A percentile compares a stretch with the other conserved stretches of the same genome.
Conservation (phyloP, 2,888 invertebrate genomes). For the Hecatera dysodea region DNA sequence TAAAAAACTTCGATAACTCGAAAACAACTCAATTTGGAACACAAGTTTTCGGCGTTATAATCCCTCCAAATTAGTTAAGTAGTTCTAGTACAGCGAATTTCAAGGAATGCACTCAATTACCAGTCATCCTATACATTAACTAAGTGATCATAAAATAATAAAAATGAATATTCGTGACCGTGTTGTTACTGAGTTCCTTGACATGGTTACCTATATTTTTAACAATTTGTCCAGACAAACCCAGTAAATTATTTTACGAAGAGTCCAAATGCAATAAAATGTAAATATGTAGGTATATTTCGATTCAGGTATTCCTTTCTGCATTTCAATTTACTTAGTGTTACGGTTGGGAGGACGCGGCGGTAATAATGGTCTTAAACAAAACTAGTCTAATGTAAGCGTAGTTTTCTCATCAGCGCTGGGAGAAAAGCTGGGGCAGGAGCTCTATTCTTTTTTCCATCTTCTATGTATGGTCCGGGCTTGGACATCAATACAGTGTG, state of each 20-base stretch:
- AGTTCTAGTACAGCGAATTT: too few species aligned
- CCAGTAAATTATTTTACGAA: background rate
- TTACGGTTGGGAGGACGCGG: background rate
- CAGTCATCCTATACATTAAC: background rate
- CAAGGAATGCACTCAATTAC: background rate
- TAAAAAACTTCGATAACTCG: too few species aligned
- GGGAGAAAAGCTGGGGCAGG: conserved; percentile 85
- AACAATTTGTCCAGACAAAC: background rate
- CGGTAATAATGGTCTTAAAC: background rate
- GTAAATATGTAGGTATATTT: background rate
- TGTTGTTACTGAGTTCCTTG: too few species aligned
- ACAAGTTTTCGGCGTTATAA: too few species aligned
- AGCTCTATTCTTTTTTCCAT: conserved; percentile 81
- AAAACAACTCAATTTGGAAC: too few species aligned
- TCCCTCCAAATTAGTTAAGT: too few species aligned
- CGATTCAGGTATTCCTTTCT: background rate
- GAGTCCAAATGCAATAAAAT: background rate
- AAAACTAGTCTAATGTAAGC: conserved; percentile 74
- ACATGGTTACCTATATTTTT: background rate
- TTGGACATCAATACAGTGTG: conserved; percentile 88
- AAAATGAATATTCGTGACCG: too few species aligned
- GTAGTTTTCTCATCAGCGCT: conserved; percentile 82
- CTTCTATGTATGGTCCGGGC: conserved; percentile 85
- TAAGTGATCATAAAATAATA: too few species aligned
- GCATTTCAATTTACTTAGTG: background rate